Conservation (phyloP, 2,888 invertebrate genomes). For the Nebria brevicollis region DNA sequence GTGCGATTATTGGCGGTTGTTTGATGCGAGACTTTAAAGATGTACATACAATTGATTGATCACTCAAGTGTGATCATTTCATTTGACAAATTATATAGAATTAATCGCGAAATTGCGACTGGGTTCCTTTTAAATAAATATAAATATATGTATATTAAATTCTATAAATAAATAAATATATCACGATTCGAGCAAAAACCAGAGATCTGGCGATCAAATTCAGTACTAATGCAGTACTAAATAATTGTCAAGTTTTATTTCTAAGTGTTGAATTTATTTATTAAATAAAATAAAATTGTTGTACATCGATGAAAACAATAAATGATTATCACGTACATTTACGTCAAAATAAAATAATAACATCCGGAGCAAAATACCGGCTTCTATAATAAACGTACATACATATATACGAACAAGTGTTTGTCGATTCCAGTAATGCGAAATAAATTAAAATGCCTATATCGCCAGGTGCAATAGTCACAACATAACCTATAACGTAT, state of each 20-base stretch:
- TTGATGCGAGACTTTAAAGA: not conserved
- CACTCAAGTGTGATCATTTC: not conserved
- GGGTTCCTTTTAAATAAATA: not conserved
- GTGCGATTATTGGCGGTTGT: not conserved
- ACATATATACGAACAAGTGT: not conserved
- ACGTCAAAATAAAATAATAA: too few species aligned
- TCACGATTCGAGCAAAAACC: too few species aligned
- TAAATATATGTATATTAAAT: too few species aligned
- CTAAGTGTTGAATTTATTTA: too few species aligned
- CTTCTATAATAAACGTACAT: not conserved
- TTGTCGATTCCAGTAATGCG: too few species aligned
- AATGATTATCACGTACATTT: not conserved
- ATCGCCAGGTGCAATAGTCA: too few species aligned
- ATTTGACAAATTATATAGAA: slow-evolving; percentile 6
- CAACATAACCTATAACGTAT: too few species aligned
- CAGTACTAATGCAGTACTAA: too few species aligned
- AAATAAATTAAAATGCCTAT: too few species aligned
- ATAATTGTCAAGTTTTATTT: too few species aligned
- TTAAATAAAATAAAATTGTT: not conserved
- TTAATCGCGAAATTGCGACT: not conserved
- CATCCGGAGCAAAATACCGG: not conserved
- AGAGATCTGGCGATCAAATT: too few species aligned
- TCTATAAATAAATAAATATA: too few species aligned
- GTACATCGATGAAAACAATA: not conserved
- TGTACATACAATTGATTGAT: not conserved